phyloP scores from a whole-genome alignment of 2,113 vertebrate genomes.

The Pardalotus punctatus region DNA sequence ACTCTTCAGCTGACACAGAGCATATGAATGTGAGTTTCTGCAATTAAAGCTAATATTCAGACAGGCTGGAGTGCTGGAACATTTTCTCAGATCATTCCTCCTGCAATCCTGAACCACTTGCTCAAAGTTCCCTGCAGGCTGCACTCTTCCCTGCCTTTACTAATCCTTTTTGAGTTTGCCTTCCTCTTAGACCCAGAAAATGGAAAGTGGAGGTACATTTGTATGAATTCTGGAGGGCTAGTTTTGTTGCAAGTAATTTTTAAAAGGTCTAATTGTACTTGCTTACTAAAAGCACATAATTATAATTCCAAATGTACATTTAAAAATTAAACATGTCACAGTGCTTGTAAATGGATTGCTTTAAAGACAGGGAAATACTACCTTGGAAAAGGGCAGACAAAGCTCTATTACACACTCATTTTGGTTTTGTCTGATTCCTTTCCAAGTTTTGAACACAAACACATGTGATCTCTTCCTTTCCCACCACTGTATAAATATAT shows the following conservation, averaged over 20 bases:
- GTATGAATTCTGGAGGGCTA: background rate
- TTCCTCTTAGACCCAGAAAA: background rate
- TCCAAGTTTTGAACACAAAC: background rate
- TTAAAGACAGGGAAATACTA: background rate
- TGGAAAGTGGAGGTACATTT: background rate
- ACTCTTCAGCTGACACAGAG: background rate
- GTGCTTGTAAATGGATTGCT: slow-evolving; percentile 14
- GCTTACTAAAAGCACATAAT: background rate
- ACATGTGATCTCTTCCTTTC: background rate
- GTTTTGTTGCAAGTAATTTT: background rate
- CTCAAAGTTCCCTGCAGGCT: background rate
- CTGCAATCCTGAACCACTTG: background rate
- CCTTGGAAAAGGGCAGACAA: slow-evolving; percentile 5
- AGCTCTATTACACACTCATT: background rate
- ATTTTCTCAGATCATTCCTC: background rate
- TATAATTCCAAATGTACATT: background rate
- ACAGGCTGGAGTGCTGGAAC: background rate
- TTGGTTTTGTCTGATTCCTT: background rate
- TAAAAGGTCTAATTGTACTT: background rate
- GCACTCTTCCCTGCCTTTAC: background rate
- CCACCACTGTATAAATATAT: background rate
- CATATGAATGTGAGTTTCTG: background rate
- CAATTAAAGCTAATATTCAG: background rate
- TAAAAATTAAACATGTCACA: slow-evolving; percentile 30
- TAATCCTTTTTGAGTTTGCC: background rate